phyloP scores from a whole-genome alignment of 2,797 vertebrate species.

The Gadopsis marmoratus region DNA sequence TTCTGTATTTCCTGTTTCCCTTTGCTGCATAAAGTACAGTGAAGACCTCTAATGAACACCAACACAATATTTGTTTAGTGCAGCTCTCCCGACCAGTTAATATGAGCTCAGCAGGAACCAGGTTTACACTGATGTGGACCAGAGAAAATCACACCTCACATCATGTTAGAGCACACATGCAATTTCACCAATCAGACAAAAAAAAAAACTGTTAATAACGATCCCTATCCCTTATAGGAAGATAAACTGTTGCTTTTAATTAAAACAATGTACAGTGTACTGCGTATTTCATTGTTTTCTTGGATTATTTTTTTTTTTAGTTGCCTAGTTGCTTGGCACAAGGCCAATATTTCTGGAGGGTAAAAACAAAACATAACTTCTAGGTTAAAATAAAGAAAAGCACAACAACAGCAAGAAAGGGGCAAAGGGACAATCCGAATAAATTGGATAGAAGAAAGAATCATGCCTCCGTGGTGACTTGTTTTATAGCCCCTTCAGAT shows the following conservation, averaged over 20 bases:
- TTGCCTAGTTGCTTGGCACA: background rate
- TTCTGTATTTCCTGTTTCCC: background rate
- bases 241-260: constrained; percentile 36
- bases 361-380: background rate
- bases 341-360: background rate
- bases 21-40: background rate
- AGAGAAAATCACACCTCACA: background rate
- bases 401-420: background rate
- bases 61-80: constrained; percentile 6
- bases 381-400: background rate
- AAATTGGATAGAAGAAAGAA: background rate
- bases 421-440: background rate
- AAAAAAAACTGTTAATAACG: background rate
- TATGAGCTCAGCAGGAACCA: constrained; percentile 10
- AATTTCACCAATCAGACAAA: background rate
- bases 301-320: constrained; percentile 13
- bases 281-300: constrained; percentile 5
- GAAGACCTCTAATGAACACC: background rate
- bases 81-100: constrained; percentile 5
- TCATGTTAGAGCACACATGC: background rate
- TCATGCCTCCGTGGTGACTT: background rate
- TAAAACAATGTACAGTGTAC: constrained; percentile 3
- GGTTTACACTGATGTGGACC: background rate
- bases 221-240: background rate
- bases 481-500: background rate